Conservation (phyloP, 2,113 vertebrate genomes). For the Sialia sialis region DNA sequence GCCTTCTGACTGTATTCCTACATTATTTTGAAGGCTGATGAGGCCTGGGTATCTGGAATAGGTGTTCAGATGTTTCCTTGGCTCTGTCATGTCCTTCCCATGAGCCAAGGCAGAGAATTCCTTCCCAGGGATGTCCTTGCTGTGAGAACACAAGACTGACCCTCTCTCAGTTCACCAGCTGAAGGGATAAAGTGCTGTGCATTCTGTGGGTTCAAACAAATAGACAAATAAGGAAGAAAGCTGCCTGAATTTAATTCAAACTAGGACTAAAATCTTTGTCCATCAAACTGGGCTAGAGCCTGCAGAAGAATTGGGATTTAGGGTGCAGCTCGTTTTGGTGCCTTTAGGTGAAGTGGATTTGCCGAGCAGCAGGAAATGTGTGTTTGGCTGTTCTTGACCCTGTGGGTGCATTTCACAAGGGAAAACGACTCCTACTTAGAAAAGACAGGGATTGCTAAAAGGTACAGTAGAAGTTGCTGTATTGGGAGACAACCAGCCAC, state of each 20-base stretch:
- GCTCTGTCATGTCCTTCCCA: background rate
- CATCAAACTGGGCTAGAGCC: background rate
- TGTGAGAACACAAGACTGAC: background rate
- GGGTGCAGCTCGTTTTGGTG: background rate
- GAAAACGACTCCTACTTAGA: background rate
- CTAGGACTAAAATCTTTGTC: background rate
- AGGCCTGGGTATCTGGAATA: background rate
- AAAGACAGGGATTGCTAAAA: background rate
- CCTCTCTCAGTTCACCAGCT: background rate
- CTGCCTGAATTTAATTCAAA: background rate
- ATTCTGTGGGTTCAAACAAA: background rate
- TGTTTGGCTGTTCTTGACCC: background rate
- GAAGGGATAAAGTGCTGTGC: background rate
- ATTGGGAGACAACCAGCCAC: background rate
- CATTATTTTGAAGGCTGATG: background rate
- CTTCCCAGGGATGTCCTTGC: background rate
- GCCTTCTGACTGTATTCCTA: background rate
- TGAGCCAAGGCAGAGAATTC: background rate
- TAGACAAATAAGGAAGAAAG: background rate
- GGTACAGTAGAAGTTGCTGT: background rate
- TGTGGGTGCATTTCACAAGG: background rate
- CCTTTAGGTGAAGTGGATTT: background rate
- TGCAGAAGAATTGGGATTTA: background rate
- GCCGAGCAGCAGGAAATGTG: background rate
- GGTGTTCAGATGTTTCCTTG: background rate